These are phyloP conservation scores for Drosophila colorata DNA, from an alignment of 2,888 invertebrate genomes.

Conservation along the genomic window DNA sequence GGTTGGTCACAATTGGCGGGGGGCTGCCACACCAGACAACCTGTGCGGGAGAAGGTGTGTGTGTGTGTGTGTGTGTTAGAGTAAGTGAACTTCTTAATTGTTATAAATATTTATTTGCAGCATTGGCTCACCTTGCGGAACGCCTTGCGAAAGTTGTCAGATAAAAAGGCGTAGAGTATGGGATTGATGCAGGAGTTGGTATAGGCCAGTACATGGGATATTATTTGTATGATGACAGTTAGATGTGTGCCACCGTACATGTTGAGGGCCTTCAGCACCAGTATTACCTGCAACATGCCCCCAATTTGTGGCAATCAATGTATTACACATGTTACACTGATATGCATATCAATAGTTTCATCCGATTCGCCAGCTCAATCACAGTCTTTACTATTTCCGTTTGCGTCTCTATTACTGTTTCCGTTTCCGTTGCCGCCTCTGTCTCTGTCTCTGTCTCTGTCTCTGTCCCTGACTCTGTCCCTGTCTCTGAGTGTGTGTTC, in stretches of 20 bases:
- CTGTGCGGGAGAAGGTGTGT: slow-evolving; percentile 52
- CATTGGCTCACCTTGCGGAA: slow-evolving; percentile 88
- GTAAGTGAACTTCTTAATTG: no score
- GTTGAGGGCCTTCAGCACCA: slow-evolving; percentile 91
- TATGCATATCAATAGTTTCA: slow-evolving; percentile 5
- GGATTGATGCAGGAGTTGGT: slow-evolving; percentile 98
- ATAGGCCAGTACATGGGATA: slow-evolving; percentile 93
- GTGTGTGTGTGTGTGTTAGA: no score
- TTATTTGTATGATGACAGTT: slow-evolving; percentile 91
- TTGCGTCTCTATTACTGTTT: neutral
- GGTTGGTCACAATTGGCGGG: slow-evolving; percentile 82
- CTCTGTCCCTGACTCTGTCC: neutral
- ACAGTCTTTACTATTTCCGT: slow-evolving; percentile 22
- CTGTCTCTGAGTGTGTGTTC: slow-evolving; percentile 5
- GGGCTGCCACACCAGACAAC: slow-evolving; percentile 85
- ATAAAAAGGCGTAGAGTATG: slow-evolving; percentile 96
- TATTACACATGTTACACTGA: neutral
- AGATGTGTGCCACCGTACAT: slow-evolving; percentile 89
- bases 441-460: neutral
- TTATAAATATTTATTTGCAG: neutral
- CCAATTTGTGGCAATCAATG: slow-evolving; percentile 11
- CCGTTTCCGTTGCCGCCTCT: no score
- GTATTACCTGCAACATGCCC: slow-evolving; percentile 88
- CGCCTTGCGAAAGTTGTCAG: slow-evolving; percentile 96
- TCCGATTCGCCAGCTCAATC: slow-evolving; percentile 5